phyloP scores from a whole-genome alignment of 2,888 invertebrate species.

The Acronicta alni region DNA sequence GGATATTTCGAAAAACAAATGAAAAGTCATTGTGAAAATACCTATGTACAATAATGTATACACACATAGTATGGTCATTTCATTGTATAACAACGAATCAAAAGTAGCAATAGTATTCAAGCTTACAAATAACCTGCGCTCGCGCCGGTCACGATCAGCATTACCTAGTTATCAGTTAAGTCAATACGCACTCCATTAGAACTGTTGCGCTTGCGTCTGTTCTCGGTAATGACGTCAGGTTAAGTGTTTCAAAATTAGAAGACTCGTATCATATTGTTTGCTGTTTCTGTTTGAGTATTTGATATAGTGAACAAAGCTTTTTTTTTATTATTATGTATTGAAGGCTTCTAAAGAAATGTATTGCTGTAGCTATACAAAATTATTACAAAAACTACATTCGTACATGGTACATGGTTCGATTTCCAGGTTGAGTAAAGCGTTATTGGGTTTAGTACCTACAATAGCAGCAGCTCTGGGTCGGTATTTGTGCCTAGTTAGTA shows the following conservation, averaged over 20 bases:
- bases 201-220: conserved; percentile 10
- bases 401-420: no score
- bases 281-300: not conserved
- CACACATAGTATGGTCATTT: no score
- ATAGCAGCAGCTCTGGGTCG: no score
- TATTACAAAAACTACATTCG: no score
- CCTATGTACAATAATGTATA: no score
- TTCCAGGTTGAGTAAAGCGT: not conserved
- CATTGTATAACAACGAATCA: no score
- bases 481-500: no score
- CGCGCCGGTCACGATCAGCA: conserved; percentile 41
- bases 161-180: conserved; percentile 34
- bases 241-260: conserved; percentile 21
- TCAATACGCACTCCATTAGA: conserved; percentile 35
- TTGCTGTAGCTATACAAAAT: no score
- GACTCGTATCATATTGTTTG: conserved; percentile 12
- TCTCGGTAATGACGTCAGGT: conserved; percentile 28
- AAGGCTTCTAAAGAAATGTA: not conserved
- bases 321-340: not conserved
- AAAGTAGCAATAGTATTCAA: not conserved
- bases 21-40: no score
- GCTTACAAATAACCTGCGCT: conserved; percentile 27
- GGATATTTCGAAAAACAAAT: no score
- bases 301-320: no score
- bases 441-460: no score